A percentile compares a stretch with the other conserved stretches of the same genome.
Conservation (phyloP, 2,797 vertebrate genomes). For the Micromesistius poutassou region DNA sequence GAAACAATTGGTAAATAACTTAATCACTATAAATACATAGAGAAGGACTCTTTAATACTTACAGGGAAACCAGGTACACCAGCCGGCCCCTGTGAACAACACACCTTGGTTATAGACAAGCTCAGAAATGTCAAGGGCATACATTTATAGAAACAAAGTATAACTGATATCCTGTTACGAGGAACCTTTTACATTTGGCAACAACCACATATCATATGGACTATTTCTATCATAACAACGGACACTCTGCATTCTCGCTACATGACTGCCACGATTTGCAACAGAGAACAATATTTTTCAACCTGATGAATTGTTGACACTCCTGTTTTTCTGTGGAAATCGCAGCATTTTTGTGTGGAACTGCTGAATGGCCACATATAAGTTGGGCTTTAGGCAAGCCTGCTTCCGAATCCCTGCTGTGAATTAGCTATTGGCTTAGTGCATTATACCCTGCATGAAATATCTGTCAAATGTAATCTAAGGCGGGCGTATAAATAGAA, state of each 20-base stretch:
- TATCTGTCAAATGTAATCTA: constrained; percentile 3
- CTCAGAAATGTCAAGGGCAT: not conserved
- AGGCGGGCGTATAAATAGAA: not conserved
- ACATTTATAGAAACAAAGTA: not conserved
- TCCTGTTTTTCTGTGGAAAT: not conserved
- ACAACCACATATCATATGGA: not conserved
- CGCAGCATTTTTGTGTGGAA: not conserved
- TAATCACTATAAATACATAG: not conserved
- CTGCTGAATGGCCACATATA: not conserved
- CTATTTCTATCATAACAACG: not conserved
- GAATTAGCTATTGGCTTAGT: not conserved
- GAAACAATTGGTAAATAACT: not conserved
- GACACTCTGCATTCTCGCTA: not conserved
- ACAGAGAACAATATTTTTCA: not conserved
- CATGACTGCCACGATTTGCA: not conserved
- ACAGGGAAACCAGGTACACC: constrained; percentile 78
- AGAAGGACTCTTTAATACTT: constrained; percentile 38
- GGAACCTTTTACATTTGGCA: not conserved
- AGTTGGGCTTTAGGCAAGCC: not conserved
- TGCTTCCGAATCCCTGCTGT: not conserved
- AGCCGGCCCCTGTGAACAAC: constrained; percentile 73
- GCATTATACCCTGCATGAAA: not conserved
- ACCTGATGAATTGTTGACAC: not conserved
- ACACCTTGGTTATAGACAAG: constrained; percentile 18
- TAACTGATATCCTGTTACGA: not conserved